phyloP scores from a whole-genome alignment of 2,113 vertebrate species.

The Hippolais icterina region DNA sequence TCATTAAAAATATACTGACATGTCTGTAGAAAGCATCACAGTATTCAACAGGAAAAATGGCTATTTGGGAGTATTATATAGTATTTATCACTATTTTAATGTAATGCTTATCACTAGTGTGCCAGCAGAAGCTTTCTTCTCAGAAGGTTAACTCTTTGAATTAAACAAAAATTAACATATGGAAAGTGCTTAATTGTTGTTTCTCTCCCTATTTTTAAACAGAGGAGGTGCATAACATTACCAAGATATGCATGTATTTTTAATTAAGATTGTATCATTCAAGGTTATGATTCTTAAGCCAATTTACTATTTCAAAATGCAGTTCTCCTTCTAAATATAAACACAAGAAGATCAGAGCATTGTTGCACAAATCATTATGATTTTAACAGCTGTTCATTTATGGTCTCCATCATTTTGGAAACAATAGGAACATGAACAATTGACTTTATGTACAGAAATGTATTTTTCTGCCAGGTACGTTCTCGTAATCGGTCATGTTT shows the following conservation, averaged over 20 bases:
- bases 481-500: background rate
- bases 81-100: constrained; percentile 46
- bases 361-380: constrained; percentile 48
- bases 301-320: constrained; percentile 37
- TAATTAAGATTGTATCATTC: constrained; percentile 52
- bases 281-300: constrained; percentile 20
- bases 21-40: constrained; percentile 12
- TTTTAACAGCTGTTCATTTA: constrained; percentile 57
- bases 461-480: constrained; percentile 8
- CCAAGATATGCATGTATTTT: constrained; percentile 38
- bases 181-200: constrained; percentile 43
- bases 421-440: constrained; percentile 49
- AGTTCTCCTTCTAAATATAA: constrained; percentile 42
- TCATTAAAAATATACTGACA: constrained; percentile 60
- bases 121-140: constrained; percentile 54
- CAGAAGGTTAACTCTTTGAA: constrained; percentile 57
- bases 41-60: constrained; percentile 14
- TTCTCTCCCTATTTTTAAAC: constrained; percentile 35
- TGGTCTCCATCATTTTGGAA: constrained; percentile 1
- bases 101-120: constrained; percentile 32
- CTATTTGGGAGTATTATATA: constrained; percentile 7
- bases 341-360: background rate
- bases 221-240: constrained; percentile 7
- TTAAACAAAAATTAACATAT: constrained; percentile 37
- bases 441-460: constrained; percentile 13